phyloP scores from a whole-genome alignment of 2,797 vertebrate species.

The Parotocinclus haroldoi region DNA sequence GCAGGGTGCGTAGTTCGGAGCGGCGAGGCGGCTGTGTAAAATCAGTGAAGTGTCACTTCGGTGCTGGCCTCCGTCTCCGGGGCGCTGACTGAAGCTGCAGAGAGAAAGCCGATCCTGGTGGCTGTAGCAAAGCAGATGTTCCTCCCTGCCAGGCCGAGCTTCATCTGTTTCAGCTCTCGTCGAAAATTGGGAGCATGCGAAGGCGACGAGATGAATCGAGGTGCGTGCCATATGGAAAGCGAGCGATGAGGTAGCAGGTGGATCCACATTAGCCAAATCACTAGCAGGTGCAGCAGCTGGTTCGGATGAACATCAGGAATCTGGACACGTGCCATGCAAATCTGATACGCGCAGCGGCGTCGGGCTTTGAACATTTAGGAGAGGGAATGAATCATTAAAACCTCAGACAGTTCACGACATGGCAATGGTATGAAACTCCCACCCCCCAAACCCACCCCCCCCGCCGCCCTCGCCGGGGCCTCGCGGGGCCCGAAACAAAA shows the following conservation, averaged over 20 bases:
- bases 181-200: slow-evolving; percentile 36
- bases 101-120: slow-evolving; percentile 19
- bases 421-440: slow-evolving; percentile 23
- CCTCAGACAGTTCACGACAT: slow-evolving; percentile 23
- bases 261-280: slow-evolving; percentile 64
- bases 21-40: no score
- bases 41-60: no score
- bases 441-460: background rate
- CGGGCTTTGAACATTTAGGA: slow-evolving; percentile 42
- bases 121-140: slow-evolving; percentile 29
- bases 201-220: slow-evolving; percentile 44
- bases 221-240: slow-evolving; percentile 40
- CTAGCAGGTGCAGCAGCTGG: slow-evolving; percentile 72
- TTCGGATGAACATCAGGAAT: slow-evolving; percentile 65
- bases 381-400: slow-evolving; percentile 56
- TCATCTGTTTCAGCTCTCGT: slow-evolving; percentile 31
- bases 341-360: slow-evolving; percentile 61
- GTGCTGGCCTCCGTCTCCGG: no score
- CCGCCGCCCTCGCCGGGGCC: background rate
- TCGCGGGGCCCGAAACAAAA: no score
- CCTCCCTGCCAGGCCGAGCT: slow-evolving; percentile 25
- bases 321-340: slow-evolving; percentile 60
- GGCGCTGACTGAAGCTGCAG: no score
- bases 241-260: slow-evolving; percentile 63
- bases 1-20: no score